These are phyloP conservation scores for Tethea ocularis DNA, from an alignment of 2,888 invertebrate species.

Conservation along the genomic window DNA sequence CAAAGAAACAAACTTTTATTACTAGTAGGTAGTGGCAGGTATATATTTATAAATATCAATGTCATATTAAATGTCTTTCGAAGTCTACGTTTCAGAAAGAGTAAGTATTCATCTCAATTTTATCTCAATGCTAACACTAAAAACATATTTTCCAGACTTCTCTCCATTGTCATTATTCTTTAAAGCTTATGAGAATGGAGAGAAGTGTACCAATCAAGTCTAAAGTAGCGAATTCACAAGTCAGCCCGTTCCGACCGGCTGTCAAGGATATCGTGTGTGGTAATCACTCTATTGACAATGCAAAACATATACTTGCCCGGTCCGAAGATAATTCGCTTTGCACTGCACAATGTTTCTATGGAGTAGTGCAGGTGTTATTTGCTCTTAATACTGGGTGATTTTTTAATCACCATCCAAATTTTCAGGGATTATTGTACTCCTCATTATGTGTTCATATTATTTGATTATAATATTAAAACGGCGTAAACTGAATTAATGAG, in stretches of 20 bases:
- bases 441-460: too few species aligned
- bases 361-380: constrained; percentile 31
- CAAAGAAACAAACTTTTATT: too few species aligned
- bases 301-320: constrained; percentile 55
- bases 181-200: background rate
- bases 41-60: too few species aligned
- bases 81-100: background rate
- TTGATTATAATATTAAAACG: too few species aligned
- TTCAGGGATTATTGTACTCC: too few species aligned
- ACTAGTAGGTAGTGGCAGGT: too few species aligned
- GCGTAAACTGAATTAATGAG: too few species aligned
- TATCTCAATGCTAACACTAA: background rate
- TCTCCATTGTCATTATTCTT: background rate
- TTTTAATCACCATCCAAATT: too few species aligned
- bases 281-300: constrained; percentile 73
- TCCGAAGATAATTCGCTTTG: constrained; percentile 52
- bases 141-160: background rate
- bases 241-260: constrained; percentile 38
- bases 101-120: too few species aligned
- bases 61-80: background rate
- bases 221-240: constrained; percentile 9
- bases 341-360: constrained; percentile 29
- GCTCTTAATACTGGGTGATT: too few species aligned
- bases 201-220: background rate
- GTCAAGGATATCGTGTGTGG: constrained; percentile 55